Base-by-base conservation (phyloP, 2,113 vertebrate genomes). In the Taurulus bubalis region DNA sequence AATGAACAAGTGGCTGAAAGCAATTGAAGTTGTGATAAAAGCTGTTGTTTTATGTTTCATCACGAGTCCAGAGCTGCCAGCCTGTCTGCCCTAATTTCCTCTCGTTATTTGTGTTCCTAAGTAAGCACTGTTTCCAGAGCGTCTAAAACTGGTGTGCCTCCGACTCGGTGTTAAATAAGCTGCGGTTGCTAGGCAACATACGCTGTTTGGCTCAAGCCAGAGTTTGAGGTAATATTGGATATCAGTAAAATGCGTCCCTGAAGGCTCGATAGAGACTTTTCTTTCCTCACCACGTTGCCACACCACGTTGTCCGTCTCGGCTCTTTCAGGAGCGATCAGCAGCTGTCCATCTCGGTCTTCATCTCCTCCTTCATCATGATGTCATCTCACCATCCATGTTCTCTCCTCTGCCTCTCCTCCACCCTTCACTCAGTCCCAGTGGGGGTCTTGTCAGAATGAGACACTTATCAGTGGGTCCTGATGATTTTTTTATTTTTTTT, bases 161-260 rank as follows among this genome's bases (percentile, higher is more conserved):
- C 63, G 58, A 71, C 58, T 51, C 32, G 55, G 36, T 76, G 63
- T 74, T 73, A 73, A 83, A 75, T 75, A 59, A 63, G 68, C 18
- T 24, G 45, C 70, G 65, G 85, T 89, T 89, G 87, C 87, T 73
- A 83, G 75, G 88, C 78, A 90, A 87, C 88, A 26, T 70, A 77
- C 28, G 49, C 26, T 72, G 42, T 60, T 51, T 0, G 4, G 32
- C 81, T 71, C 22, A 40, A 73, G 26, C 53, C 82, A 68, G 47
- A 80, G 53, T 79, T 73, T 67, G 8, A 24, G 59, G 11, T 67
- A 1, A 71, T 59, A 28, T 4, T 69, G 36, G 42, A 75, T 47
- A 42, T 68, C 9, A 47, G 26, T 9, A 26, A 64, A 72, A 51
- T 49, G 15, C 28, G 1, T 0, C 36, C 4, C 26, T 59, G 40